These are phyloP conservation scores for Lamprologus sp. DNA, from an alignment of 2,113 vertebrate species.

Conservation along the genomic window DNA sequence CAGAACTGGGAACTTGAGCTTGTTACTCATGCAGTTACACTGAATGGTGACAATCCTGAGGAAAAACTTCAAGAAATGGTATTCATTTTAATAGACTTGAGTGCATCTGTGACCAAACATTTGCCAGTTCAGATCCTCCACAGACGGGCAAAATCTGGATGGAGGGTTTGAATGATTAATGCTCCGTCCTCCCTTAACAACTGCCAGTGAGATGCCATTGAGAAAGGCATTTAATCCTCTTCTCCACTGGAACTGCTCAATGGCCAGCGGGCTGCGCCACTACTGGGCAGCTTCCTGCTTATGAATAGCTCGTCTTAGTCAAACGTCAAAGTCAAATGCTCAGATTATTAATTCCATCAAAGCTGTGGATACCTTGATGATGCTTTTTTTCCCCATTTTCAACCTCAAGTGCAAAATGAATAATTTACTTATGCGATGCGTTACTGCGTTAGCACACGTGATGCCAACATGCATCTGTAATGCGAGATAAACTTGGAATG, in stretches of 20 bases:
- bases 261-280: neutral
- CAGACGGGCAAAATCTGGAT: neutral
- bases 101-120: slow-evolving; percentile 11
- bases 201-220: slow-evolving; percentile 22
- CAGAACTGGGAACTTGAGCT: neutral
- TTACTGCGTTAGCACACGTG: neutral
- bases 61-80: neutral
- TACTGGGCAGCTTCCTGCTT: neutral
- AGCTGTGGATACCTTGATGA: neutral
- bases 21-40: neutral
- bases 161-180: slow-evolving; percentile 29
- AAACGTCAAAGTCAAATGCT: neutral
- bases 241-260: neutral
- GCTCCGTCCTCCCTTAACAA: neutral
- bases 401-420: neutral
- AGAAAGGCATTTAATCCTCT: slow-evolving; percentile 21
- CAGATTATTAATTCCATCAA: neutral
- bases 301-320: neutral
- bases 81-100: neutral
- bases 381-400: neutral
- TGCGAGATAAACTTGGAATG: neutral
- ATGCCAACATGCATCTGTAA: neutral
- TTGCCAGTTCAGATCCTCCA: slow-evolving; percentile 13
- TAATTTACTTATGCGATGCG: neutral
- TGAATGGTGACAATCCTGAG: neutral